phyloP scores from a whole-genome alignment of 2,113 vertebrate genomes.

The Dicerorhinus sumatrensis region DNA sequence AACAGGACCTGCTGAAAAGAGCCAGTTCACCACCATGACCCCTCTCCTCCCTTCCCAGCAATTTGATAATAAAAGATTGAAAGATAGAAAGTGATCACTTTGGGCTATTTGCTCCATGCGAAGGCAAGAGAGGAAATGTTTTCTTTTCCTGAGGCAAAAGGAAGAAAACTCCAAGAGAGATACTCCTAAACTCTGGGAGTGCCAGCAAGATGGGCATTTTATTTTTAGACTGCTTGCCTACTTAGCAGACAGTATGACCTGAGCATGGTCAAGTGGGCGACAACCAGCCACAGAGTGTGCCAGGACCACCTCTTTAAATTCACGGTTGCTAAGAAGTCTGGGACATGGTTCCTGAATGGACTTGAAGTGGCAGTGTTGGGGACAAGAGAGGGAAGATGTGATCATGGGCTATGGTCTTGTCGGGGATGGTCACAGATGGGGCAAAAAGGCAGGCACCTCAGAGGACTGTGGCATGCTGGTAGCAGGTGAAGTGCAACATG shows the following conservation, averaged over 20 bases:
- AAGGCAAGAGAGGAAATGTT: background rate
- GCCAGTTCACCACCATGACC: background rate
- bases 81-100: background rate
- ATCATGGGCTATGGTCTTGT: background rate
- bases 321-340: background rate
- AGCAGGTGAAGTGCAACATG: background rate
- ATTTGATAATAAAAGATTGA: background rate
- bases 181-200: background rate
- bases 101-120: background rate
- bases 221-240: background rate
- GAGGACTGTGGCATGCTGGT: background rate
- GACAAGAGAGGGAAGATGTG: background rate
- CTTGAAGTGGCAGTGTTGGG: background rate
- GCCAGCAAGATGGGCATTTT: background rate
- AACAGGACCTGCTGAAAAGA: background rate
- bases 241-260: background rate
- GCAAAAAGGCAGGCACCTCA: background rate
- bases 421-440: background rate
- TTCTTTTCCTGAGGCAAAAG: background rate
- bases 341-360: background rate
- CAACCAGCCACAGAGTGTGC: background rate
- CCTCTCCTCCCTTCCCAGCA: fast-evolving
- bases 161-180: background rate
- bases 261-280: background rate
- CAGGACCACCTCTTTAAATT: background rate